Conservation (phyloP, 2,113 vertebrate genomes). For the Hemiscyllium ocellatum region DNA sequence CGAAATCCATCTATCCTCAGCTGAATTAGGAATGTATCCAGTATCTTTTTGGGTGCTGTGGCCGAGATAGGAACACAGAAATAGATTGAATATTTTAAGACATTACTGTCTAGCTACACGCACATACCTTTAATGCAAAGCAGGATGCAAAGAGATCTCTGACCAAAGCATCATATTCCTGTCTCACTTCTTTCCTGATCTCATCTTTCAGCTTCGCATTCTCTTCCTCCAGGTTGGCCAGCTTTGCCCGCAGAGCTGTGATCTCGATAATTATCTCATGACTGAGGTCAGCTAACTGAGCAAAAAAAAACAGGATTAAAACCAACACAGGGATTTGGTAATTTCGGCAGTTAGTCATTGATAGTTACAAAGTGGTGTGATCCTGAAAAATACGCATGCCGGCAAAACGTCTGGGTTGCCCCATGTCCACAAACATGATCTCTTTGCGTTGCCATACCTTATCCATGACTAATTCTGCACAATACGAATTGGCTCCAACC, state of each 20-base stretch:
- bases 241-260: constrained; percentile 53
- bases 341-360: too few species aligned
- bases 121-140: constrained; percentile 62
- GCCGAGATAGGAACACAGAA: not conserved
- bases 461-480: too few species aligned
- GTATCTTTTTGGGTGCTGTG: not conserved
- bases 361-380: too few species aligned
- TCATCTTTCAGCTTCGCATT: constrained; percentile 48
- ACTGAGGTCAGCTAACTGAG: constrained; percentile 51
- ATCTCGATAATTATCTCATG: constrained; percentile 60
- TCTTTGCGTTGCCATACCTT: too few species aligned
- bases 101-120: not conserved
- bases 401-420: too few species aligned
- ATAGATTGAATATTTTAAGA: not conserved
- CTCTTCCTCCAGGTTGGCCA: constrained; percentile 56
- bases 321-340: not conserved
- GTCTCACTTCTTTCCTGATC: constrained; percentile 52
- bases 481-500: too few species aligned
- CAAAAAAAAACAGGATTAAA: not conserved
- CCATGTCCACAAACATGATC: too few species aligned
- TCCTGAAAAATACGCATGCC: too few species aligned
- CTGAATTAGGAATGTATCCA: not conserved
- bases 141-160: constrained; percentile 55
- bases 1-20: not conserved
- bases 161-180: constrained; percentile 57